Evolutionary conservation across 2,888 invertebrate species (phyloP).

Genomic region (Stenolophus ochropezus): DNA sequence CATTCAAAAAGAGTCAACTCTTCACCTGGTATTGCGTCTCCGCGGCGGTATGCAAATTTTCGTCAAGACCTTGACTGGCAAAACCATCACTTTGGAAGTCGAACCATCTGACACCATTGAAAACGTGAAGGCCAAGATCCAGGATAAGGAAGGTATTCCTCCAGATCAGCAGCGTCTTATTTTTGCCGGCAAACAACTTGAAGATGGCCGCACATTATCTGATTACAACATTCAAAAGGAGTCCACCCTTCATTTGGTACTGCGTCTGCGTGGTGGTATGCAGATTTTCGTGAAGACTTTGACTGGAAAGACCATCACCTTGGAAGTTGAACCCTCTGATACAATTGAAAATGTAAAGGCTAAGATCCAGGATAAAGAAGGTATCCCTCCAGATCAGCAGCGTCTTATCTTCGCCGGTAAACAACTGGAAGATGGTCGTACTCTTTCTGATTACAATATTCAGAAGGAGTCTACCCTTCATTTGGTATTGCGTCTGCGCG

Average conservation of each 20-base stretch:
- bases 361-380: slow-evolving; percentile 74
- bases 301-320: slow-evolving; percentile 75
- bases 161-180: slow-evolving; percentile 78
- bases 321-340: slow-evolving; percentile 78
- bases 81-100: slow-evolving; percentile 67
- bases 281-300: slow-evolving; percentile 71
- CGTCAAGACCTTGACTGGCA: no score
- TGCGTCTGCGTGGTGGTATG: slow-evolving; percentile 84
- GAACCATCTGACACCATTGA: slow-evolving; percentile 79
- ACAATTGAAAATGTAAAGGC: slow-evolving; percentile 80
- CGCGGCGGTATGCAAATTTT: no score
- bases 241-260: slow-evolving; percentile 92
- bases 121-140: slow-evolving; percentile 77
- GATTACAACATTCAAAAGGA: slow-evolving; percentile 96
- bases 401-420: slow-evolving; percentile 79
- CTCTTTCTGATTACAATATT: slow-evolving; percentile 70
- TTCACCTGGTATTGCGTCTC: no score
- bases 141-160: slow-evolving; percentile 78
- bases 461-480: slow-evolving; percentile 77
- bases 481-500: slow-evolving; percentile 74
- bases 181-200: slow-evolving; percentile 79
- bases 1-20: no score
- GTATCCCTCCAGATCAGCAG: slow-evolving; percentile 76
- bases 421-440: slow-evolving; percentile 74
- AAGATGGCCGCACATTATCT: slow-evolving; percentile 76